Base-by-base conservation (phyloP, 2,113 vertebrate genomes). In the Rattus rattus region DNA sequence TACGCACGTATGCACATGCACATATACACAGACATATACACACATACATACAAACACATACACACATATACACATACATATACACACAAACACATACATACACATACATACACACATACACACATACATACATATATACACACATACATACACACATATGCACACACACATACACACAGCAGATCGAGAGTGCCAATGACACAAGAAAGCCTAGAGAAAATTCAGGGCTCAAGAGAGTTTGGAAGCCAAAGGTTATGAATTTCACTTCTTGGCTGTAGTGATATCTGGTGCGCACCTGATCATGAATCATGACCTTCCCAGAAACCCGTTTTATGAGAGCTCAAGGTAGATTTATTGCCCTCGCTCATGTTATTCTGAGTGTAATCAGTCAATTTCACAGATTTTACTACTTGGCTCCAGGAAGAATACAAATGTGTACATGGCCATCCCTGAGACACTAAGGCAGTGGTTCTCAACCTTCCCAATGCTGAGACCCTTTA, bases 171-270 rank as follows among this genome's bases (percentile, higher is more conserved):
- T 13, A 69, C 10, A 67, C 4, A 81, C 1, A 47, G 73, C 36
- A 75, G 86, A 89, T 9, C 12, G 4, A 24, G 20, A 91, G 43
- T 79, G 47, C 33, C 73, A 49, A 36, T 65, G 4, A 36, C 33
- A 24, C 1, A 10, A 90, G 9, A 88, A 81, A 84, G 75, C 13
- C 39, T 22, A 2, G 22, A 30, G 73, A 22, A 43, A 70, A 72
- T 0, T 4, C 19, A 49, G 7, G 2, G 26, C 49, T 65, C 49
- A 3, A 56, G 0, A 47, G 79, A 52, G 36, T 98, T 95, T 72
- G 95, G 77, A 97, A 97, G 97, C 12, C 93, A 67, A 81, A 86
- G 24, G 79, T 90, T 98, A 96, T 70, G 92, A 84, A 93, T 97
- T 96, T 95, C 65, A 69, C 59, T 98, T 96, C 88, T 91, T 0